Evolutionary conservation across 2,113 vertebrate genomes (phyloP), one percentile per base, ranked within the genome.

Genomic region (Thomomys bottae): DNA sequence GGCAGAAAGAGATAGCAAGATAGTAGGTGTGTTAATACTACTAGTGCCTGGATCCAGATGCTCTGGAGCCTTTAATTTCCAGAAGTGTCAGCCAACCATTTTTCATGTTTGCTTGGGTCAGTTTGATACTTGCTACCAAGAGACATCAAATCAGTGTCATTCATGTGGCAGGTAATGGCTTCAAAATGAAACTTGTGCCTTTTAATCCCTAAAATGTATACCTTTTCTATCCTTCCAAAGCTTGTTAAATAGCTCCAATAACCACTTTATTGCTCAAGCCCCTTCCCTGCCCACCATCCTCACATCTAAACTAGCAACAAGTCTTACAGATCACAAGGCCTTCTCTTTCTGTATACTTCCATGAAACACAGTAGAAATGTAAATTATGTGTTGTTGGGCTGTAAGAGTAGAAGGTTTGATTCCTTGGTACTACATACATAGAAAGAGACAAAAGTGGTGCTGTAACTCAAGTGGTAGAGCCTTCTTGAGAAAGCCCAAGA

Each of bases 401-500:
- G 30, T 84, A 66, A 61, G 36, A 87, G 36, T 72, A 61, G 87
- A 90, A 94, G 8, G n/a, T n/a, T n/a, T n/a, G n/a, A n/a, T n/a
- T n/a, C n/a, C n/a, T n/a, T n/a, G n/a, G n/a, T n/a, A n/a, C n/a
- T n/a, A n/a, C n/a, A n/a, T n/a, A n/a, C n/a, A n/a, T n/a, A n/a
- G 42, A 73, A 88, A 77, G 32, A 72, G 59, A 89, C 26, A 77
- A 67, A 40, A n/a, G n/a, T n/a, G n/a, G n/a, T n/a, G n/a, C n/a
- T n/a, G n/a, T n/a, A n/a, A n/a, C n/a, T n/a, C n/a, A n/a, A n/a
- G n/a, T n/a, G n/a, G n/a, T n/a, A n/a, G n/a, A n/a, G n/a, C n/a
- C n/a, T n/a, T n/a, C n/a, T n/a, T n/a, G n/a, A n/a, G n/a, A n/a
- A n/a, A n/a, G n/a, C n/a, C n/a, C n/a, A n/a, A n/a, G n/a, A n/a